These are phyloP conservation scores for Pecten maximus DNA, from an alignment of 2,888 invertebrate genomes.

Conservation along the genomic window DNA sequence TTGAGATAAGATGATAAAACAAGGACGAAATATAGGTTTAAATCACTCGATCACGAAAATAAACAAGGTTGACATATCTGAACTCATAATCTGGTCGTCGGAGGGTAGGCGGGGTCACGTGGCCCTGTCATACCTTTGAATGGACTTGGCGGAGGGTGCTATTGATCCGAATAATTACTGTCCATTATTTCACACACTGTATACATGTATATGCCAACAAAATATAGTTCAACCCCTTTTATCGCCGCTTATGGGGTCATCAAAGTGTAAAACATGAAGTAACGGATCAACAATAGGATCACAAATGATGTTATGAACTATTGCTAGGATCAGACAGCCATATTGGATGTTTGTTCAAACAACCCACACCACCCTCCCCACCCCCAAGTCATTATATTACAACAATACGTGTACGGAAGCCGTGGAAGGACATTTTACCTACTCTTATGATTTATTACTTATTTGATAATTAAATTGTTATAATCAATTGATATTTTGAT, in stretches of 20 bases:
- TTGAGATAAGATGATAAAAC: background rate
- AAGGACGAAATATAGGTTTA: background rate
- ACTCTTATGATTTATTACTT: too few relatives aligned
- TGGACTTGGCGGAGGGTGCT: background rate
- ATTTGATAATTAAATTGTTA: too few relatives aligned
- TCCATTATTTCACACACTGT: background rate
- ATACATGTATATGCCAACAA: background rate
- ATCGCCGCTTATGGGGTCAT: background rate
- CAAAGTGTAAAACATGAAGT: background rate
- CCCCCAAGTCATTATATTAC: too few relatives aligned
- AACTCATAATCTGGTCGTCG: background rate
- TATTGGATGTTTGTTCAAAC: too few relatives aligned
- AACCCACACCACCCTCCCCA: too few relatives aligned
- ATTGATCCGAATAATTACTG: background rate
- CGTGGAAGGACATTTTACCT: too few relatives aligned
- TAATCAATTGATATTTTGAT: too few relatives aligned
- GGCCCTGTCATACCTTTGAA: background rate
- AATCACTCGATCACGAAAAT: background rate
- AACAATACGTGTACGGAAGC: too few relatives aligned
- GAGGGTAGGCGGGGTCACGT: background rate
- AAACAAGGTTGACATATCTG: background rate
- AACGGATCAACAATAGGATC: too few relatives aligned
- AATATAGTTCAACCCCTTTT: background rate
- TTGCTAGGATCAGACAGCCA: too few relatives aligned
- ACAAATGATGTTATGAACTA: too few relatives aligned